Base-by-base conservation (phyloP, 1,140 invertebrate genomes). In the Oncopodura yosiiana region DNA sequence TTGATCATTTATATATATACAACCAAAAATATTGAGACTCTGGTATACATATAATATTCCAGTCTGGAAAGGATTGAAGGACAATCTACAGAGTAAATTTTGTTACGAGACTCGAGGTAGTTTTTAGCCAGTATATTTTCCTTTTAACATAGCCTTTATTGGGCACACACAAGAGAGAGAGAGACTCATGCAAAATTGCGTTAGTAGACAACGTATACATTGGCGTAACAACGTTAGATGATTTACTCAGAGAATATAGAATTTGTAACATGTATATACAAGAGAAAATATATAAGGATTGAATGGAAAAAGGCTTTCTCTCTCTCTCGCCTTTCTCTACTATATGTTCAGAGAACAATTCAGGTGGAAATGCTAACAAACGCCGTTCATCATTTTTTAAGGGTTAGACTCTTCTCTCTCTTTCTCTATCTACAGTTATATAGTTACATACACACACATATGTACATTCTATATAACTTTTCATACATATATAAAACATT, bases 311-410 rank as follows among this genome's bases (percentile, higher is more conserved):
- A 27, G 2, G 6, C 29, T 44, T 48, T n/a, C 32, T 34, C 32
- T 8, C n/a, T n/a, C n/a, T 34, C n/a, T 34, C 32, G 8, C 8
- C 32, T 34, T n/a, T 34, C 32, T 34, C 32, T n/a, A 9, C 38
- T 36, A 46, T 60, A 42, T 58, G 49, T 57, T 49, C 52, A 49
- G 39, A 49, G 45, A 58, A 42, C 38, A 49, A 58, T 57, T 63
- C 57, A 63, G 61, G 61, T 63, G 61, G 61, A 63, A 63, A 63
- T 45, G 52, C 58, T 55, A 56, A 63, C 61, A 61, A 56, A 49
- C 43, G 48, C 53, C 53, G 53, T 55, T 55, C 53, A 55, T 55
- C 53, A 55, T 55, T 48, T 55, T 54, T 55, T 49, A 55, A 49
- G 53, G 53, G 45, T 55, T 48, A 49, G 45, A 41, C 19, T 37